Evolutionary conservation across 2,113 vertebrate species (phyloP).

Genomic region (Colinus virginianus): DNA sequence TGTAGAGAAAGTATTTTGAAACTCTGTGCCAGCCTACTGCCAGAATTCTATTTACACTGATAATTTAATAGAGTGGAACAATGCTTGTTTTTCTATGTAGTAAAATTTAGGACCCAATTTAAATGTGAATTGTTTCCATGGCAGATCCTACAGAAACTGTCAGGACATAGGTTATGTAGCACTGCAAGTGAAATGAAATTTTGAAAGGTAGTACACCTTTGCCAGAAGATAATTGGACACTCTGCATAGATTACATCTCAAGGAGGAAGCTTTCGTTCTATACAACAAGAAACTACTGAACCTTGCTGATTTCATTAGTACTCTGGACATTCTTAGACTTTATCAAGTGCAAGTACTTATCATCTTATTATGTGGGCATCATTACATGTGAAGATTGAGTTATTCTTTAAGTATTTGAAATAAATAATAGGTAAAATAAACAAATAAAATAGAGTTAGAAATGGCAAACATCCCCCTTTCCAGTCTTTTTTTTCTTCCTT

Average conservation of each 20-base stretch:
- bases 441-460: neutral
- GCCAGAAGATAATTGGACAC: slow-evolving; percentile 20
- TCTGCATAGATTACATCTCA: neutral
- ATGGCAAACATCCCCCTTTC: neutral
- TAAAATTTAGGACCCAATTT: neutral
- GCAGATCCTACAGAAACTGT: neutral
- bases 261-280: neutral
- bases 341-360: neutral
- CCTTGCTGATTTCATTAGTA: slow-evolving; percentile 28
- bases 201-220: neutral
- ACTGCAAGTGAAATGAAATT: neutral
- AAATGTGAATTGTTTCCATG: neutral
- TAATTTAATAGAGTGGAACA: slow-evolving; percentile 15
- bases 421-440: neutral
- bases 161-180: neutral
- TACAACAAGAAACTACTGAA: slow-evolving; percentile 6
- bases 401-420: slow-evolving; percentile 1
- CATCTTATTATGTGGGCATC: neutral
- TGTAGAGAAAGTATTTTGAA: slow-evolving; percentile 27
- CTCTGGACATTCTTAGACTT: neutral
- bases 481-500: neutral
- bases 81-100: slow-evolving; percentile 3
- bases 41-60: slow-evolving; percentile 9
- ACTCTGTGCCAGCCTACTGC: neutral
- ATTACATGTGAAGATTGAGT: neutral